Conservation (phyloP, 2,888 invertebrate genomes). For the Scaptomyza polygonia region DNA sequence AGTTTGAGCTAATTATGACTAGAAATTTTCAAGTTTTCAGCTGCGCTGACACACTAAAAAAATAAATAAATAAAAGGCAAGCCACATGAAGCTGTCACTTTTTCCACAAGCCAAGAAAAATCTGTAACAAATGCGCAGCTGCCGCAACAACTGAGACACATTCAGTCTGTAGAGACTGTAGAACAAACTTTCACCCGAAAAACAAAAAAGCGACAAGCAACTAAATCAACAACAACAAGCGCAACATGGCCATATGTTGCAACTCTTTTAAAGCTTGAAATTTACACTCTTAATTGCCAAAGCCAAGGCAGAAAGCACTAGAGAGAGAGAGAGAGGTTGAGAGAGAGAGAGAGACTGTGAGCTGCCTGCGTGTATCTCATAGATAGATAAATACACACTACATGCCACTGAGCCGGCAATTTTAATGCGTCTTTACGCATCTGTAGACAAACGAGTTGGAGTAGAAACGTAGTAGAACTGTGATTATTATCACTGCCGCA, state of each 20-base stretch:
- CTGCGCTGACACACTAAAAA: conserved; percentile 55
- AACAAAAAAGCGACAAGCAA: conserved; percentile 60
- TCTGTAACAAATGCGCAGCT: conserved; percentile 69
- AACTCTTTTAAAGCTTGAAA: conserved; percentile 74
- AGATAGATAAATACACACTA: conserved; percentile 30
- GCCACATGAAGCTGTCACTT: conserved; percentile 54
- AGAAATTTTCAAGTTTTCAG: conserved; percentile 56
- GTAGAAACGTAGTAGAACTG: conserved; percentile 50
- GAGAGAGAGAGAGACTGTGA: conserved; percentile 22
- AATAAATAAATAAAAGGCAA: conserved; percentile 5
- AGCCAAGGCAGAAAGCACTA: conserved; percentile 16
- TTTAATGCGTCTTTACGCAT: conserved; percentile 59
- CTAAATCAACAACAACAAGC: conserved; percentile 35
- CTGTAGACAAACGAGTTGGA: conserved; percentile 43
- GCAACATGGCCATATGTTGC: conserved; percentile 59
- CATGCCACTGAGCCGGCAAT: conserved; percentile 31
- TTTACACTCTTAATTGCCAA: conserved; percentile 77
- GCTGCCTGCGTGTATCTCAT: conserved; percentile 38
- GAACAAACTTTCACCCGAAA: conserved; percentile 76
- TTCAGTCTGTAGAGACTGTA: conserved; percentile 28
- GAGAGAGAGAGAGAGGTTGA: conserved; percentile 9
- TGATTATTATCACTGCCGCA: conserved; percentile 43
- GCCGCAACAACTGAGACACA: conserved; percentile 20
- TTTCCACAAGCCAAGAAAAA: conserved; percentile 58
- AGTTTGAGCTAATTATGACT: conserved; percentile 70